These are phyloP conservation scores for Pimpla rufipes DNA, from an alignment of 2,888 invertebrate species.

Conservation along the genomic window DNA sequence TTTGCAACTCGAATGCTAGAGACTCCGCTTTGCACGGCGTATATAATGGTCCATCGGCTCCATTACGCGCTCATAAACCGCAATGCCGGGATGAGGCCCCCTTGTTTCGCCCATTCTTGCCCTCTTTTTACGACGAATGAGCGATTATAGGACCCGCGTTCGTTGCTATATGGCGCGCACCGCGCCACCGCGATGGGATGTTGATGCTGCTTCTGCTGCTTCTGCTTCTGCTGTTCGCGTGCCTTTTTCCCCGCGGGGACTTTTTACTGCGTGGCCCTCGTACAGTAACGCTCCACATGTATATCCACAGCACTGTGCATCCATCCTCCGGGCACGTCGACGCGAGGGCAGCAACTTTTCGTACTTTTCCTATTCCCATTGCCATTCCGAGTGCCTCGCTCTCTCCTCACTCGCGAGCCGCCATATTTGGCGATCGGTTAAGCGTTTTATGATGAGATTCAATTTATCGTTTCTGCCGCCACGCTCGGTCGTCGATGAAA, in stretches of 20 bases:
- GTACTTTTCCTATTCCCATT: constrained; percentile 45
- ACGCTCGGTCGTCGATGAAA: constrained; percentile 25
- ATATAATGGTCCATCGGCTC: constrained; percentile 79
- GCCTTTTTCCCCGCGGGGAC: constrained; percentile 46
- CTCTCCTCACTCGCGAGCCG: background rate
- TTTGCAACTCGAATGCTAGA: constrained; percentile 75
- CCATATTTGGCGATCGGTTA: constrained; percentile 48
- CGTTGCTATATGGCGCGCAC: constrained; percentile 36
- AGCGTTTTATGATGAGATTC: constrained; percentile 39
- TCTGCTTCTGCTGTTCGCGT: constrained; percentile 47
- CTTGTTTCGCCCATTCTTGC: constrained; percentile 75
- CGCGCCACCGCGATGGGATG: constrained; percentile 22
- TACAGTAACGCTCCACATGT: background rate
- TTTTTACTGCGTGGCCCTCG: constrained; percentile 42
- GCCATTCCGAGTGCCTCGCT: constrained; percentile 45
- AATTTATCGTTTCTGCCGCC: constrained; percentile 46
- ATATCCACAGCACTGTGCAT: background rate
- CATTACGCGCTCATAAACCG: constrained; percentile 80
- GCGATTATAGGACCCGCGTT: constrained; percentile 74
- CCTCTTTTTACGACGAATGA: constrained; percentile 75
- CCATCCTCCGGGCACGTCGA: constrained; percentile 8
- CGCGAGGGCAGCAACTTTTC: constrained; percentile 7
- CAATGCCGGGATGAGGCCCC: constrained; percentile 70
- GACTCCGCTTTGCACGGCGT: constrained; percentile 22
- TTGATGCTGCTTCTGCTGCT: constrained; percentile 24